Percentiles rank a stretch among this genome's conserved stretches.
Conservation (phyloP, 2,888 invertebrate species). For the Campoplex nolae region DNA sequence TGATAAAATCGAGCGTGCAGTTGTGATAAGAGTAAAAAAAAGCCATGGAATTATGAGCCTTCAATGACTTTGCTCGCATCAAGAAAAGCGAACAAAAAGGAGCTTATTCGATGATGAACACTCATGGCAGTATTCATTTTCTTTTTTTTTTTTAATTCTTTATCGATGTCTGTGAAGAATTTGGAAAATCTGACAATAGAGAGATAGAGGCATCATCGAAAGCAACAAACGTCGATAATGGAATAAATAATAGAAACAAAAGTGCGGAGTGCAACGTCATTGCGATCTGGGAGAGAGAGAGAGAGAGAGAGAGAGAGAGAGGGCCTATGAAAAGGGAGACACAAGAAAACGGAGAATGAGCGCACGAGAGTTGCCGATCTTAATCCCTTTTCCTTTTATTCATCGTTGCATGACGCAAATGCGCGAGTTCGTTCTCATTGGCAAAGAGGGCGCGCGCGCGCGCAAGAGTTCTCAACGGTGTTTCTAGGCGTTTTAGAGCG, state of each 20-base stretch:
- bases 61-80: too few relatives aligned
- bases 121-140: not conserved
- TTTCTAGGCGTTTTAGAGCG: constrained; percentile 49
- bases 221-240: not conserved
- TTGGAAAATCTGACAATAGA: not conserved
- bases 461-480: constrained; percentile 18
- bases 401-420: constrained; percentile 76
- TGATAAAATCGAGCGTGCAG: too few relatives aligned
- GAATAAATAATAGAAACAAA: not conserved
- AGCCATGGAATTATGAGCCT: too few relatives aligned
- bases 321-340: constrained; percentile 50
- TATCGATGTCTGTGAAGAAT: not conserved
- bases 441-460: constrained; percentile 22
- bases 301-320: not conserved
- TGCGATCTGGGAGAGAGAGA: constrained; percentile 21
- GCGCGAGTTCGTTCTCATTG: constrained; percentile 44
- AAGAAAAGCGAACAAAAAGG: too few relatives aligned
- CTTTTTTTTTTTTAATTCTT: not conserved
- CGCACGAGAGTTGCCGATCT: constrained; percentile 76
- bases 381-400: constrained; percentile 80
- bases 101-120: not conserved
- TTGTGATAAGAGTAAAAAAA: too few relatives aligned
- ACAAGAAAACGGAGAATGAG: constrained; percentile 53
- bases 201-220: not conserved
- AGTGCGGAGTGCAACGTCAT: constrained; percentile 23